phyloP scores from a whole-genome alignment of 2,113 vertebrate species.

The Corvus moneduloides region DNA sequence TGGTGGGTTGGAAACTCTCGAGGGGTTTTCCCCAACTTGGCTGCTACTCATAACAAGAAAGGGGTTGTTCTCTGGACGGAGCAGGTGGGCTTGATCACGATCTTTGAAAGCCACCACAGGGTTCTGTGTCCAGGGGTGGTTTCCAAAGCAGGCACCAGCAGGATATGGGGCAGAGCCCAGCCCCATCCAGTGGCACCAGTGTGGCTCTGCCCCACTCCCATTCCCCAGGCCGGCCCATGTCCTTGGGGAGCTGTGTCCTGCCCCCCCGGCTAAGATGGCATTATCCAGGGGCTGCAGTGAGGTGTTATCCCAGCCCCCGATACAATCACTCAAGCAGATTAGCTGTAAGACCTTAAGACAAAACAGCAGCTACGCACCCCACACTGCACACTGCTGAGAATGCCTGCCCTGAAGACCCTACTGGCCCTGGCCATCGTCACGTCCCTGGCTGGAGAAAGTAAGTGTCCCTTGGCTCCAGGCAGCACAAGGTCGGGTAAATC shows the following conservation, averaged over 20 bases:
- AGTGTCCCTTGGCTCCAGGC: conserved; percentile 35
- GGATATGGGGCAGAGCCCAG: fast-evolving
- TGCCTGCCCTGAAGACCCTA: conserved; percentile 71
- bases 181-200: fast-evolving
- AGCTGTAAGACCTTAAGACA: conserved; percentile 71
- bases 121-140: fast-evolving
- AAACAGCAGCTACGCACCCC: not conserved
- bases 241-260: conserved; percentile 1
- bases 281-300: conserved; percentile 51
- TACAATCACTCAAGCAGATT: conserved; percentile 75
- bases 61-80: not conserved
- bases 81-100: not conserved
- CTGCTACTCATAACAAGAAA: not conserved
- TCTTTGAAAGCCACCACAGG: not conserved
- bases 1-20: not conserved
- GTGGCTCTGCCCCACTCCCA: fast-evolving
- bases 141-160: not conserved
- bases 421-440: conserved; percentile 72
- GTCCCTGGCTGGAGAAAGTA: conserved; percentile 71
- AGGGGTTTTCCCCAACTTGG: fast-evolving
- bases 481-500: fast-evolving
- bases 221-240: fast-evolving
- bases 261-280: conserved; percentile 24
- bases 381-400: not conserved
- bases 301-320: conserved; percentile 63